Percentiles rank a stretch among this genome's conserved stretches.
Evolutionary conservation across 2,888 invertebrate genomes (phyloP).

Genomic region (Mesopsocus fuscifrons): DNA sequence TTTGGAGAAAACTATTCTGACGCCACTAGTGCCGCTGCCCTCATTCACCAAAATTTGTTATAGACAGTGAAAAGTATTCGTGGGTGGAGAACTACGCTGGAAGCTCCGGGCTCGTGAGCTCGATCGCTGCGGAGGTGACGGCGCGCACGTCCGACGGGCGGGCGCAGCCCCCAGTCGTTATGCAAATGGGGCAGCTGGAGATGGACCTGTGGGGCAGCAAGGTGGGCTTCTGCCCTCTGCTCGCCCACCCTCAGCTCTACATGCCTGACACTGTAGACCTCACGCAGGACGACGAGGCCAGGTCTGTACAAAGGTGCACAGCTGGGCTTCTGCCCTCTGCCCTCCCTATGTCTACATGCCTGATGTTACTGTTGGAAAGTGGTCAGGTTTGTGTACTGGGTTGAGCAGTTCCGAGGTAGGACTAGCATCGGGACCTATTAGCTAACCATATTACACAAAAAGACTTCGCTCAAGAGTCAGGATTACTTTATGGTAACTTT

Average conservation of each 20-base stretch:
- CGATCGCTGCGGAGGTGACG: constrained; percentile 22
- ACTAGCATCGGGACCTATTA: no score
- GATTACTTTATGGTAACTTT: no score
- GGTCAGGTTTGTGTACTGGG: no score
- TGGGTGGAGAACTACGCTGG: constrained; percentile 52
- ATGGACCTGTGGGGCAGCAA: constrained; percentile 29
- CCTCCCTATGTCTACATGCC: no score
- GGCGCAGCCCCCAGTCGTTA: constrained; percentile 20
- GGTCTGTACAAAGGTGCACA: constrained; percentile 28
- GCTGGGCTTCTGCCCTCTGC: no score
- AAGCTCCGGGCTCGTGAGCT: constrained; percentile 36
- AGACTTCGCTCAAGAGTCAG: no score
- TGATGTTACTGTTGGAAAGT: no score
- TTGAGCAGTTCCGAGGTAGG: no score
- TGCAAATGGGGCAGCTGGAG: constrained; percentile 31
- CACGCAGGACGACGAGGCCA: constrained; percentile 63
- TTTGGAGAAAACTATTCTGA: no score
- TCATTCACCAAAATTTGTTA: no score
- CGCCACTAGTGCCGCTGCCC: no score
- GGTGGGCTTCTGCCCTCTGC: constrained; percentile 48
- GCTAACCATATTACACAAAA: no score
- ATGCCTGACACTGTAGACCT: constrained; percentile 86
- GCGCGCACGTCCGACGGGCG: constrained; percentile 19
- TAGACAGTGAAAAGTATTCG: constrained; percentile 32
- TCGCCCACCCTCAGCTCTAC: constrained; percentile 60